phyloP scores from a whole-genome alignment of 2,113 vertebrate species.

The Myanophis thanlyinensis region DNA sequence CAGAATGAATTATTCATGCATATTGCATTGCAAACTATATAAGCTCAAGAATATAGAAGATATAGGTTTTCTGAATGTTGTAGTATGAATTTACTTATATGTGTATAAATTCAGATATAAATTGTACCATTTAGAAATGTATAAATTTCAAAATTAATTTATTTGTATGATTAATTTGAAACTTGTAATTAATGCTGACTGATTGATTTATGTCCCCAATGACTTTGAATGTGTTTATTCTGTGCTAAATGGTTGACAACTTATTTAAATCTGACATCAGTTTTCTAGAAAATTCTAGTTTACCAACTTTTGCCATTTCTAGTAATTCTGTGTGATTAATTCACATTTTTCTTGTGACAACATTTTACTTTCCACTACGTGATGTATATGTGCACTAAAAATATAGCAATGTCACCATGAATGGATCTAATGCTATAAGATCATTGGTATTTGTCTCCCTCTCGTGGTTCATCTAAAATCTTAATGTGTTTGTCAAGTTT shows the following conservation, averaged over 20 bases:
- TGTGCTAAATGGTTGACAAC: not conserved
- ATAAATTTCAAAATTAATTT: not conserved
- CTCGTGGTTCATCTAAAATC: conserved; percentile 10
- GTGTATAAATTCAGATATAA: not conserved
- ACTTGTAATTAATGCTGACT: not conserved
- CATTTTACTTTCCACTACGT: not conserved
- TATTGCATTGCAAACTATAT: not conserved
- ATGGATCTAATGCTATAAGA: not conserved
- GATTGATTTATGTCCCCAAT: not conserved
- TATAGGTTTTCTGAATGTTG: not conserved
- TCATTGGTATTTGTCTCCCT: conserved; percentile 27
- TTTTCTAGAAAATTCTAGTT: not conserved
- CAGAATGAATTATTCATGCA: not conserved
- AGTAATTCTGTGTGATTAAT: not conserved
- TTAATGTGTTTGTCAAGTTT: not conserved
- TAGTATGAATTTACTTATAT: not conserved
- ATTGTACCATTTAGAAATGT: not conserved
- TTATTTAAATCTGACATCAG: not conserved
- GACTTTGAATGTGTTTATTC: not conserved
- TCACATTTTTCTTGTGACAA: not conserved
- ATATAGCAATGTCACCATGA: not conserved
- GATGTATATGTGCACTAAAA: not conserved
- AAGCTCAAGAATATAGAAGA: not conserved
- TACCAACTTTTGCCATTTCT: not conserved
- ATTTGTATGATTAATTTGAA: not conserved